A percentile compares a stretch with the other conserved stretches of the same genome.
phyloP scores from a whole-genome alignment of 2,888 invertebrate genomes.

The Sinohyriopsis cumingii region DNA sequence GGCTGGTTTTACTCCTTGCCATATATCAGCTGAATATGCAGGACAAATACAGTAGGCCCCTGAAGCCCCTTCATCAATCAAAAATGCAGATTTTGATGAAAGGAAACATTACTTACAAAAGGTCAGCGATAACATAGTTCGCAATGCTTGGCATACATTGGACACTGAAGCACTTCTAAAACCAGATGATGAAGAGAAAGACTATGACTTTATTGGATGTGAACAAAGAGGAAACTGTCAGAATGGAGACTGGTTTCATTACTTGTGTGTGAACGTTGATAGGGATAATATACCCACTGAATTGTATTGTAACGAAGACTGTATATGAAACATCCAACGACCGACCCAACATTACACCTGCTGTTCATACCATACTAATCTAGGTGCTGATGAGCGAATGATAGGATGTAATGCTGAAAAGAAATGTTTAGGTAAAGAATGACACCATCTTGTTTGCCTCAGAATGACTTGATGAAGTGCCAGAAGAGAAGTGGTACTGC shows the following conservation, averaged over 20 bases:
- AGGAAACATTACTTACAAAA: constrained; percentile 9
- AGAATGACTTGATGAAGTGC: constrained; percentile 17
- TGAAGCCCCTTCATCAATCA: constrained; percentile 10
- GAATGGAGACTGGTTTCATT: too few relatives aligned
- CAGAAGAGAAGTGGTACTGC: constrained; percentile 28
- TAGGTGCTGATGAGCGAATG: constrained; percentile 26
- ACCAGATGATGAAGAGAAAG: neutral
- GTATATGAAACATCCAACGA: too few relatives aligned
- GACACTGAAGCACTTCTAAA: constrained; percentile 10
- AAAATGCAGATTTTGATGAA: neutral
- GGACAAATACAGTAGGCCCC: constrained; percentile 1
- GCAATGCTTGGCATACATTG: constrained; percentile 9
- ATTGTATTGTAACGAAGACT: too few relatives aligned
- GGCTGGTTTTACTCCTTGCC: constrained; percentile 11
- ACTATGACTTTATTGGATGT: constrained; percentile 10
- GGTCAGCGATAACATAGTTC: constrained; percentile 6
- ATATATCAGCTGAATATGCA: constrained; percentile 16
- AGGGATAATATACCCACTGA: too few relatives aligned
- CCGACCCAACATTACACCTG: constrained; percentile 12
- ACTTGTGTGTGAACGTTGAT: too few relatives aligned
- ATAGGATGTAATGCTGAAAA: constrained; percentile 25
- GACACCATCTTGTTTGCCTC: constrained; percentile 4
- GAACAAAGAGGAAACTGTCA: too few relatives aligned
- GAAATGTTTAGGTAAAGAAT: constrained; percentile 9
- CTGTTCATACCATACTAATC: constrained; percentile 19